Evolutionary conservation across 2,888 invertebrate species (phyloP).

Genomic region (Sacculina carcini): DNA sequence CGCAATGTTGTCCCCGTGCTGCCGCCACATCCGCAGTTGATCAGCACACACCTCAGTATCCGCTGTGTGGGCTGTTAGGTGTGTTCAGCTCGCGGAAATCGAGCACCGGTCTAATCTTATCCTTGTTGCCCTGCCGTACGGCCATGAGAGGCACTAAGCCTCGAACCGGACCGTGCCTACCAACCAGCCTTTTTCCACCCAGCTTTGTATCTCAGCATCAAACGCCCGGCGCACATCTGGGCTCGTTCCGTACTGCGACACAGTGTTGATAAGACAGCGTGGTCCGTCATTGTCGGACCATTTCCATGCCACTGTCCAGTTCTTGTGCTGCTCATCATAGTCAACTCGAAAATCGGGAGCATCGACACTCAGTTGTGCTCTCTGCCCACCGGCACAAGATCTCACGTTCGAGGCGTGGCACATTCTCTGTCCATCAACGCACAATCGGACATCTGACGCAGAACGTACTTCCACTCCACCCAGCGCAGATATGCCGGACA

Average conservation of each 20-base stretch:
- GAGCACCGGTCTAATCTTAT: slow-evolving; percentile 5
- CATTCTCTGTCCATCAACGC: too few species aligned
- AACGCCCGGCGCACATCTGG: background rate
- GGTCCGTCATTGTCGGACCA: background rate
- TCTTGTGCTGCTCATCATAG: background rate
- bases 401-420: too few species aligned
- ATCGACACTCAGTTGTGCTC: background rate
- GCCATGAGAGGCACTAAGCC: too few species aligned
- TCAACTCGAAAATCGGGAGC: background rate
- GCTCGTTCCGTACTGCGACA: background rate
- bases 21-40: slow-evolving; percentile 1
- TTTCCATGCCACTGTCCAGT: background rate
- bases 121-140: too few species aligned
- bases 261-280: background rate
- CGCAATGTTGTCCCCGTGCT: background rate
- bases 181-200: too few species aligned
- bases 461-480: background rate
- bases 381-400: too few species aligned
- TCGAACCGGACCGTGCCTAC: too few species aligned
- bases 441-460: too few species aligned
- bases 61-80: background rate
- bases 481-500: background rate
- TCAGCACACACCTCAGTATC: slow-evolving; percentile 1
- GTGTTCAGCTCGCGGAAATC: slow-evolving; percentile 4
- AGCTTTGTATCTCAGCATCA: background rate